Percentiles rank a stretch among this genome's conserved stretches.
These are phyloP conservation scores for Pyrgilauda ruficollis DNA, from an alignment of 2,113 vertebrate species.

Conservation along the genomic window DNA sequence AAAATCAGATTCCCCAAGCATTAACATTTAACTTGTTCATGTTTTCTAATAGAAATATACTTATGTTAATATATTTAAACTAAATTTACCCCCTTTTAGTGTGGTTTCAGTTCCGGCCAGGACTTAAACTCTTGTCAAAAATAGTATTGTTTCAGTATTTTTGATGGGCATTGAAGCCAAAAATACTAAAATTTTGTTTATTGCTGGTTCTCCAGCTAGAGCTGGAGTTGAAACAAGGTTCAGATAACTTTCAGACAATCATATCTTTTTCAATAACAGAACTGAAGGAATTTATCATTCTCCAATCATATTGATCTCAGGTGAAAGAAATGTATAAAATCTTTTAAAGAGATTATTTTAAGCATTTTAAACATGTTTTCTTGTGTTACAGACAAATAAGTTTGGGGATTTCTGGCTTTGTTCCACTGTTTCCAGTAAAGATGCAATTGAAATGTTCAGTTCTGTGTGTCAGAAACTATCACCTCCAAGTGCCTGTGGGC, in stretches of 20 bases:
- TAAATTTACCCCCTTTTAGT: background rate
- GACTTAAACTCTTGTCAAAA: background rate
- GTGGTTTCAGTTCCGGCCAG: background rate
- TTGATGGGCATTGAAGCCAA: background rate
- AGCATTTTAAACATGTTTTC: background rate
- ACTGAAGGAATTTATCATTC: background rate
- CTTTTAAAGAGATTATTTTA: background rate
- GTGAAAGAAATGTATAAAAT: background rate
- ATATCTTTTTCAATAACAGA: background rate
- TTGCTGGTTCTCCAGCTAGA: background rate
- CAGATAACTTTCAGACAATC: background rate
- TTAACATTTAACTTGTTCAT: background rate
- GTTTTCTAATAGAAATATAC: background rate
- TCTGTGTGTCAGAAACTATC: background rate
- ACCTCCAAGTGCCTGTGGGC: background rate
- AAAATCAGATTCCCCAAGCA: background rate
- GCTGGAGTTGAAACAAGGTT: background rate
- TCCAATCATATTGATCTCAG: background rate
- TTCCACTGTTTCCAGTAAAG: background rate
- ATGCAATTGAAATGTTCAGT: background rate
- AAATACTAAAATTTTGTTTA: background rate
- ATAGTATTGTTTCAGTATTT: background rate
- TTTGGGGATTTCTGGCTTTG: background rate
- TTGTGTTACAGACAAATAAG: background rate
- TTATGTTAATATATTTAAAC: background rate